Evolutionary conservation across 2,888 invertebrate species (phyloP).

Genomic region (Acronicta leporina): DNA sequence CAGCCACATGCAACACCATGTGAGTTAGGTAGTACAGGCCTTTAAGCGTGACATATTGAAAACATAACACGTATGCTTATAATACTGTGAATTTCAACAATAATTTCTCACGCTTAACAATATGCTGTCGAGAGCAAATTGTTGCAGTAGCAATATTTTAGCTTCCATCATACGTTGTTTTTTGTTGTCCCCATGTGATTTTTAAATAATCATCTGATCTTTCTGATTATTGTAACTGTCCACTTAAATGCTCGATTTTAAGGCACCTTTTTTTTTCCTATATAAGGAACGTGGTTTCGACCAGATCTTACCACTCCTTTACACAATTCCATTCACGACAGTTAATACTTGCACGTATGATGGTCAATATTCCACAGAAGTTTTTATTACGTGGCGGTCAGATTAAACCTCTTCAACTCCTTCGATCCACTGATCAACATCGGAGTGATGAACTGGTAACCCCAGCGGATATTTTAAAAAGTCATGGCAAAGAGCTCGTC

Average conservation of each 20-base stretch:
- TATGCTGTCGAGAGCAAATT: not conserved
- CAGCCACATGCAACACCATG: slow-evolving; percentile 39
- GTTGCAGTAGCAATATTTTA: not conserved
- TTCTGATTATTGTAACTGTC: not conserved
- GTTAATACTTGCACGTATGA: slow-evolving; percentile 2
- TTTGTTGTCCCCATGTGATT: not conserved
- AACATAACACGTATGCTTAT: not conserved
- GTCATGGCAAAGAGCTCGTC: slow-evolving; percentile 31
- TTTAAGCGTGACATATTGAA: slow-evolving; percentile 7
- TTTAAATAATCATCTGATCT: not conserved
- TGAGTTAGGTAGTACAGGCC: slow-evolving; percentile 21
- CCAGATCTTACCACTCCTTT: not conserved
- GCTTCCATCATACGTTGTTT: not conserved
- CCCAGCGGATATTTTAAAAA: slow-evolving; percentile 16
- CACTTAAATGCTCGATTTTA: too few relatives aligned
- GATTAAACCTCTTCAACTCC: slow-evolving; percentile 36
- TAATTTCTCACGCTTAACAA: slow-evolving; percentile 15
- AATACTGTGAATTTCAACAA: slow-evolving; percentile 14
- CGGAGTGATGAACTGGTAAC: slow-evolving; percentile 30
- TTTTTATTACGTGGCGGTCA: slow-evolving; percentile 34
- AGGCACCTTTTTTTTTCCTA: too few relatives aligned
- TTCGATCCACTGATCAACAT: slow-evolving; percentile 41
- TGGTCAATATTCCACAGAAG: slow-evolving; percentile 21
- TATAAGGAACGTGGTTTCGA: too few relatives aligned
- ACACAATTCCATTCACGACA: slow-evolving; percentile 13